Conservation (phyloP, 2,113 vertebrate genomes). For the Leiothrix lutea region DNA sequence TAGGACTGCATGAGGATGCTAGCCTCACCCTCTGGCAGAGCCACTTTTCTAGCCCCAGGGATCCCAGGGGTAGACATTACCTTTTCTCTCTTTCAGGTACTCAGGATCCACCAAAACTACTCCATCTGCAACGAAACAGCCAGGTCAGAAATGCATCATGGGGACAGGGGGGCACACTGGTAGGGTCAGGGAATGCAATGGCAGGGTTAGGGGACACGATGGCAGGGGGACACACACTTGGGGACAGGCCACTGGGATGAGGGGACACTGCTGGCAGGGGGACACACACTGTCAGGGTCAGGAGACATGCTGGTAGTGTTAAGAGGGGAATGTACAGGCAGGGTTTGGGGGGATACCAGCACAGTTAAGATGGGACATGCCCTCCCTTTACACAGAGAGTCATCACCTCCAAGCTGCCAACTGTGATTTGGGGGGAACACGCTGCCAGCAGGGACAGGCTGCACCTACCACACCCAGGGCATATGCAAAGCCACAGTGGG, state of each 20-base stretch:
- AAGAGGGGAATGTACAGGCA: not conserved
- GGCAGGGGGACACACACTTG: too few relatives aligned
- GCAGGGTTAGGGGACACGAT: not conserved
- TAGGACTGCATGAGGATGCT: not conserved
- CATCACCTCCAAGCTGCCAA: not conserved
- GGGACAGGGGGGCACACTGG: not conserved
- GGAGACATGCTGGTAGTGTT: not conserved
- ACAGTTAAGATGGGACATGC: not conserved
- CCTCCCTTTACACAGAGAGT: not conserved
- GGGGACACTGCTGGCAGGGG: not conserved
- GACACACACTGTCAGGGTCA: not conserved
- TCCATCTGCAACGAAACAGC: conserved; percentile 78
- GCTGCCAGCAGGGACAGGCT: not conserved
- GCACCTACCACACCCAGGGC: not conserved
- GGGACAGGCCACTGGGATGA: not conserved
- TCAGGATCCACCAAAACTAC: conserved; percentile 95
- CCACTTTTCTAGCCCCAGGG: not conserved
- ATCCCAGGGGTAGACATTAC: conserved; percentile 53
- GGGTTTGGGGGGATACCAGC: not conserved
- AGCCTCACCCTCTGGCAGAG: not conserved
- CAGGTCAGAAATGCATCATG: accelerated
- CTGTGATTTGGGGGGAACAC: not conserved
- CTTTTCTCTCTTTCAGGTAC: conserved; percentile 95
- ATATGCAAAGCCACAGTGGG: not conserved
- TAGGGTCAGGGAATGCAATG: not conserved